Conservation (phyloP, 2,888 invertebrate species). For the Salticus scenicus region DNA sequence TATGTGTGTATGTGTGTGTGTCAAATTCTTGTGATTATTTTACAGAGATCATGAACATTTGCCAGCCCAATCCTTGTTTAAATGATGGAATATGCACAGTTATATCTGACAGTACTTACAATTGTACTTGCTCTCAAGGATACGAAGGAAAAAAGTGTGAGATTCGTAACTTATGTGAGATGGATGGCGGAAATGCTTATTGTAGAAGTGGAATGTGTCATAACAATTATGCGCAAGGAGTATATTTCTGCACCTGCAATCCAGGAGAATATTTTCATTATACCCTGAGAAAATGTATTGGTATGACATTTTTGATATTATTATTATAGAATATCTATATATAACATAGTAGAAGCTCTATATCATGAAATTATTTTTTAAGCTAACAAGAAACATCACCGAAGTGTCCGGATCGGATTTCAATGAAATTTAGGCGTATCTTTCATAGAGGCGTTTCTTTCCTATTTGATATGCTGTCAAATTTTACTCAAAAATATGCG, state of each 20-base stretch:
- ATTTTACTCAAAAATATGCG: too few species aligned
- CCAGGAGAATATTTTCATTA: slow-evolving; percentile 36
- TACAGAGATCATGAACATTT: slow-evolving; percentile 13
- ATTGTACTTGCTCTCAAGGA: slow-evolving; percentile 36
- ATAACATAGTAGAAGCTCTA: too few species aligned
- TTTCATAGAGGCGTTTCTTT: too few species aligned
- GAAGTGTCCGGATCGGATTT: too few species aligned
- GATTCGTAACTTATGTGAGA: slow-evolving; percentile 8
- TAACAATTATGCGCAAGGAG: not conserved
- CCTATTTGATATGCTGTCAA: too few species aligned
- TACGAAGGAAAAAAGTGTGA: not conserved
- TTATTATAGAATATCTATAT: too few species aligned
- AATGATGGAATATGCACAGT: slow-evolving; percentile 32
- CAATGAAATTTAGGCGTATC: too few species aligned
- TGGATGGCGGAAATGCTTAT: slow-evolving; percentile 32
- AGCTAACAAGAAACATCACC: too few species aligned
- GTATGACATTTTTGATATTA: too few species aligned
- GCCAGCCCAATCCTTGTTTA: slow-evolving; percentile 36
- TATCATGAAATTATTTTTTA: too few species aligned
- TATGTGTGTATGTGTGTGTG: too few species aligned
- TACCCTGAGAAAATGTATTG: not conserved
- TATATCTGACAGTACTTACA: not conserved
- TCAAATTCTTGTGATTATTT: too few species aligned
- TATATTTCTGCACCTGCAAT: slow-evolving; percentile 21
- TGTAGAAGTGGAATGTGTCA: slow-evolving; percentile 20